Conservation (phyloP, 2,888 invertebrate species). For the Camptogramma bilineatum region DNA sequence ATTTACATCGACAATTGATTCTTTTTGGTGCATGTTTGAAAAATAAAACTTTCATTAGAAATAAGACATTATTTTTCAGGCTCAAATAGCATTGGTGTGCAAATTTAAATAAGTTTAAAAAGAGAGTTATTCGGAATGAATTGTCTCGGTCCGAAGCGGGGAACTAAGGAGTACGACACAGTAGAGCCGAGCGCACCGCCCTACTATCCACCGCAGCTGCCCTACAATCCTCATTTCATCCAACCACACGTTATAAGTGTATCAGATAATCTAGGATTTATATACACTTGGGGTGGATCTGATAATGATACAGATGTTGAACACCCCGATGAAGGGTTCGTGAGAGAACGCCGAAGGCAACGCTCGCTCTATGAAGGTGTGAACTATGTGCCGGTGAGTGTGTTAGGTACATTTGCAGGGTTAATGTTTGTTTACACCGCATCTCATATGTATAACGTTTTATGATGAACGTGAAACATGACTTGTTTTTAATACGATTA, state of each 20-base stretch:
- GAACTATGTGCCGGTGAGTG: slow-evolving; percentile 80
- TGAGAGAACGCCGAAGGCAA: slow-evolving; percentile 66
- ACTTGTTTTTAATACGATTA: slow-evolving; percentile 35
- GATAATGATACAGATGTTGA: slow-evolving; percentile 41
- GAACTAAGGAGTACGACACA: slow-evolving; percentile 57
- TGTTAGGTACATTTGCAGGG: slow-evolving; percentile 46
- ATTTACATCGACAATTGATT: slow-evolving; percentile 1
- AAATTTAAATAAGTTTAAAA: slow-evolving; percentile 2
- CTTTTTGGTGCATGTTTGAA: background rate
- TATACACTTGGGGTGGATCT: slow-evolving; percentile 53
- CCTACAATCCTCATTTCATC: slow-evolving; percentile 74
- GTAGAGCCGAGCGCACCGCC: slow-evolving; percentile 64
- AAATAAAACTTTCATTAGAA: slow-evolving; percentile 9
- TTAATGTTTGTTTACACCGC: slow-evolving; percentile 50
- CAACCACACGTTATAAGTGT: slow-evolving; percentile 50
- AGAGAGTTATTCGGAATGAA: slow-evolving; percentile 59
- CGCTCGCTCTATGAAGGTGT: slow-evolving; percentile 80
- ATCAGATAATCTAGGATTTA: slow-evolving; percentile 50
- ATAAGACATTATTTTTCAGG: slow-evolving; percentile 20
- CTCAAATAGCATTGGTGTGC: slow-evolving; percentile 6
- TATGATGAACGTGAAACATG: slow-evolving; percentile 36
- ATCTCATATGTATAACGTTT: slow-evolving; percentile 44
- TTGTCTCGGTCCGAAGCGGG: slow-evolving; percentile 66
- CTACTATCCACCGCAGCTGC: slow-evolving; percentile 71
- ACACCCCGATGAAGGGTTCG: slow-evolving; percentile 51